Base-by-base conservation (phyloP, 2,113 vertebrate species). In the Notarius quadriscutis region DNA sequence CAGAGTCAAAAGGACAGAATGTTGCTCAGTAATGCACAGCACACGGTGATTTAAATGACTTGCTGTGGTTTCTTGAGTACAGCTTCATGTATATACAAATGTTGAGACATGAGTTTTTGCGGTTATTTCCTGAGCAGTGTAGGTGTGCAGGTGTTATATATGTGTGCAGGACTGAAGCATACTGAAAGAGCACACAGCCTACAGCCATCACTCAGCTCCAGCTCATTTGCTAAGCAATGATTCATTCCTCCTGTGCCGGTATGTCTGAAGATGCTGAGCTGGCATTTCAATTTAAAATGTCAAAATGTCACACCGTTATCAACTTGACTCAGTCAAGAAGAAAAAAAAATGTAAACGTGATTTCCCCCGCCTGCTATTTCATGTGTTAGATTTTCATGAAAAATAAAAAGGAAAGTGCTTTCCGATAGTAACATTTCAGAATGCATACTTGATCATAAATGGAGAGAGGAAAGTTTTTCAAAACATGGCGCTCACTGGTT, bases 81-180 rank as follows among this genome's bases (percentile, higher is more conserved):
- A 72, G 27, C 7, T 63, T 57, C 10, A 12, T 51, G 65, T 50
- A 69, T 18, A 34, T 2, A 63, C 6, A 85, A 20, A 50, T 15
- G 62, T 81, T 79, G 30, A 58, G 50, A 79, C 50, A 22, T 71
- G 77, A 87, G 67, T 34, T 51, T 71, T 48, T 75, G 60, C 9
- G 69, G 86, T 83, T 34, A 34, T 57, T 79, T 74, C 51, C 20
- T 85, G 25, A 67, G 77, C 58, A 67, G 80, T 84, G 83, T 63
- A 63, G 81, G 79, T 58, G 86, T 80, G 78, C 22, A 55, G 8
- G 85, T 67, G 62, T 41, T 69, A n/a, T 58, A 1, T 41, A 11
- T 22, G 57, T 77, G 84, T 72, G 83, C 30, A 60, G 41, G 57
- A 81, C 30, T 22, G 79, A 60, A 81, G 30, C 79, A 81, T 34